phyloP scores from a whole-genome alignment of 1,140 invertebrate species.

The Papilio aristodemus region DNA sequence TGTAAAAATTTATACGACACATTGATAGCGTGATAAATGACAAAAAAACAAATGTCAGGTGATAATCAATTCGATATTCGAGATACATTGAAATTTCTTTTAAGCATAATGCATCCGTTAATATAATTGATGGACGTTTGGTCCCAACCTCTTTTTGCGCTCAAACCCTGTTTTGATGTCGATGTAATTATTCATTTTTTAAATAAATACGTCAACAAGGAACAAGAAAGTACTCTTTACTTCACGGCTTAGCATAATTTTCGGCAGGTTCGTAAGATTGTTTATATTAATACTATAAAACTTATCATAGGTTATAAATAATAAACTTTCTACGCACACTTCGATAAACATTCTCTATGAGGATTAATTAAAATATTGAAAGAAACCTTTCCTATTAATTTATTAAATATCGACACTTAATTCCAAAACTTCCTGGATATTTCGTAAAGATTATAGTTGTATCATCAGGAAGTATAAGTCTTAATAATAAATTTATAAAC shows the following conservation, averaged over 20 bases:
- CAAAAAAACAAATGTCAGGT: neutral
- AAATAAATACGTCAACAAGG: too few relatives aligned
- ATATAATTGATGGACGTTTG: neutral
- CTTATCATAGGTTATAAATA: too few relatives aligned
- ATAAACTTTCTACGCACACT: too few relatives aligned
- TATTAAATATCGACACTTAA: neutral
- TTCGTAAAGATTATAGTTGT: slow-evolving; percentile 4
- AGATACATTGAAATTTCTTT: neutral
- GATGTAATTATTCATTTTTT: too few relatives aligned
- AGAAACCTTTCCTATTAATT: neutral
- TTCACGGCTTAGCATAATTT: too few relatives aligned
- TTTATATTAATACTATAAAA: too few relatives aligned
- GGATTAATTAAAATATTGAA: neutral
- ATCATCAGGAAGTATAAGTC: neutral
- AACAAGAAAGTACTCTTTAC: too few relatives aligned
- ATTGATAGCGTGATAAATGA: neutral
- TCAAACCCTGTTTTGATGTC: neutral
- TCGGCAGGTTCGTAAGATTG: too few relatives aligned
- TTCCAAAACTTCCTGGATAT: neutral
- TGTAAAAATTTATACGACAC: too few relatives aligned
- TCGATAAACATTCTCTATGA: neutral
- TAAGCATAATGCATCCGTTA: neutral
- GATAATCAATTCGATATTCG: neutral
- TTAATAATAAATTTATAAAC: neutral
- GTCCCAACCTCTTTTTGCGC: neutral